Base-by-base conservation (phyloP, 2,888 invertebrate genomes). In the Chelonus formosanus region DNA sequence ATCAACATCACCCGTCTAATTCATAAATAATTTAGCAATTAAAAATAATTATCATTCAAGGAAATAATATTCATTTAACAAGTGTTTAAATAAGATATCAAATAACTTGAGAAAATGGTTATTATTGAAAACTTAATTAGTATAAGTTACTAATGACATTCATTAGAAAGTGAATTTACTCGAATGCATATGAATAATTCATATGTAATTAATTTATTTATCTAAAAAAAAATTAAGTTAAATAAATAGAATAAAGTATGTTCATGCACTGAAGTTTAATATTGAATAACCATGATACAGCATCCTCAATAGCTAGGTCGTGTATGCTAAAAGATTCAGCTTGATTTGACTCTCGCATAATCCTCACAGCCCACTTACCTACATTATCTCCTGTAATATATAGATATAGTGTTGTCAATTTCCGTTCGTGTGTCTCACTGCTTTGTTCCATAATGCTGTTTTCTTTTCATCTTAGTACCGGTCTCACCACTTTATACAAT, bases 351-450 rank as follows among this genome's bases (percentile, higher is more conserved):
- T 80, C 76, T 78, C 73, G 71, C 75, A 75, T 80, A 80, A 80
- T 80, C 79, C 81, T 76, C 80, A 78, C 80, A 83, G 80, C 82
- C 82, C 80, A 83, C 83, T 83, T 83, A 83, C 83, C 83, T 83
- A 83, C 82, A 83, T 83, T 82, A 80, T 70, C 62, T 67, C 61
- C 59, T 36, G 58, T 61, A 54, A 67, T 66, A 61, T 45, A 8
- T 10, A 48, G 10, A 48, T 48, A 50, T 6, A 67, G 61, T 57
- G 59, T 64, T 54, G 61, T 73, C 74, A 73, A 71, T 68, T 68
- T 63, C 58, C 67, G 67, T 44, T n/a, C 47, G 45, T 20, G 65
- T 72, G 69, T 65, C 63, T 65, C 61, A 64, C 62, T 50, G 55
- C 65, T 40, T 65, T 44, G 44, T 40, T 48, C 65, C 48, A 40